A percentile compares a stretch with the other conserved stretches of the same genome.
Conservation (phyloP, 2,888 invertebrate species). For the Eustalomyia histrio region DNA sequence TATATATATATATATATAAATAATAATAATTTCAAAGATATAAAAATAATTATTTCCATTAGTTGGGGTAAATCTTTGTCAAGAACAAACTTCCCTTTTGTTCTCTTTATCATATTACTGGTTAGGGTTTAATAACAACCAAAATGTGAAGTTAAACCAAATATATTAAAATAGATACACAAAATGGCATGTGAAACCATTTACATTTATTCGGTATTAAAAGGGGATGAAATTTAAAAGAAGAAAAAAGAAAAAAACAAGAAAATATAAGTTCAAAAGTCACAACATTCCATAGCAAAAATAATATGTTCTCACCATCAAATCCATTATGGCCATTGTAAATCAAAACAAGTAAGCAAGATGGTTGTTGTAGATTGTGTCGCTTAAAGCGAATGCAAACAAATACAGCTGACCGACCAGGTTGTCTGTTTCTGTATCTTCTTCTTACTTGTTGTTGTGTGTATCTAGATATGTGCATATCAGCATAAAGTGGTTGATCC, state of each 20-base stretch:
- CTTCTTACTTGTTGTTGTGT: background rate
- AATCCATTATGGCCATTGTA: constrained; percentile 47
- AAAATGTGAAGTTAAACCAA: constrained; percentile 12
- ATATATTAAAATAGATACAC: constrained; percentile 30
- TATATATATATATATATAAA: too few relatives aligned
- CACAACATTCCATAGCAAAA: constrained; percentile 44
- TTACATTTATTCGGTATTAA: constrained; percentile 16
- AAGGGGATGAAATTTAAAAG: constrained; percentile 44
- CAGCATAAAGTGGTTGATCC: constrained; percentile 55
- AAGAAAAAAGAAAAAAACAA: background rate
- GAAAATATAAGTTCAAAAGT: constrained; percentile 51
- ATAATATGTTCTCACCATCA: constrained; percentile 37
- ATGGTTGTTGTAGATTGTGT: constrained; percentile 31
- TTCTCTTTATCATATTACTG: background rate
- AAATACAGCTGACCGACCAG: constrained; percentile 31
- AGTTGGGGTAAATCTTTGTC: too few relatives aligned
- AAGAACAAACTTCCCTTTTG: too few relatives aligned
- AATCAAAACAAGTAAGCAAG: constrained; percentile 43
- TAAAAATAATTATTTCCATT: too few relatives aligned
- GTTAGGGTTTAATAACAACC: background rate
- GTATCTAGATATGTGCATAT: background rate
- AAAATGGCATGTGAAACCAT: constrained; percentile 55
- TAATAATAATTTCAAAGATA: too few relatives aligned
- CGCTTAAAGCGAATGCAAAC: constrained; percentile 7
- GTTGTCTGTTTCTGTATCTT: constrained; percentile 29